Conservation (phyloP, 2,797 vertebrate species). For the Sebastes jordani region DNA sequence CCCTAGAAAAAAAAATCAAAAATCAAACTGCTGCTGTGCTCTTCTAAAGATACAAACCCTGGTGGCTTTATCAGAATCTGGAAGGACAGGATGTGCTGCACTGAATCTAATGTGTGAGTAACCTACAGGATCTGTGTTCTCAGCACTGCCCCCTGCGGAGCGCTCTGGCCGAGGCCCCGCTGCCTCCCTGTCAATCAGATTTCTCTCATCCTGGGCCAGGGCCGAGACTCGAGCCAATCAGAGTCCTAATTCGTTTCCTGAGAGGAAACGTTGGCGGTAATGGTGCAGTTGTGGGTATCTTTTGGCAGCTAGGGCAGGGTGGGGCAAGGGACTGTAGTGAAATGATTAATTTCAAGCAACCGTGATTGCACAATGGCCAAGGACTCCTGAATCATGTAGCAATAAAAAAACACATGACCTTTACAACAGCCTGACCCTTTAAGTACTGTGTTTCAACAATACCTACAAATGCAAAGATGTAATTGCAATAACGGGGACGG, state of each 20-base stretch:
- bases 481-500: neutral
- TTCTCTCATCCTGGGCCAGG: constrained; percentile 62
- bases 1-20: neutral
- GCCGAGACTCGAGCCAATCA: constrained; percentile 55
- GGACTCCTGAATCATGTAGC: neutral
- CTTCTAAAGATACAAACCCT: neutral
- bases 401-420: neutral
- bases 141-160: constrained; percentile 50
- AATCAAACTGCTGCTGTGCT: constrained; percentile 18
- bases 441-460: neutral
- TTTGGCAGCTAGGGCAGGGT: constrained; percentile 14
- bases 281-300: constrained; percentile 41
- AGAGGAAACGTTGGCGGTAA: constrained; percentile 46
- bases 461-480: neutral
- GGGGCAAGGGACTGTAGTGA: constrained; percentile 2
- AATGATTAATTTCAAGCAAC: constrained; percentile 27
- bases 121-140: constrained; percentile 40
- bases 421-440: neutral
- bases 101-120: neutral
- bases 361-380: constrained; percentile 12
- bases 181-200: constrained; percentile 58
- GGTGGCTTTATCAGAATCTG: constrained; percentile 42
- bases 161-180: constrained; percentile 12
- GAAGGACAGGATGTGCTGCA: constrained; percentile 26
- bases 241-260: constrained; percentile 62